These are phyloP conservation scores for Silurus meridionalis DNA, from an alignment of 2,113 vertebrate species.

Conservation along the genomic window DNA sequence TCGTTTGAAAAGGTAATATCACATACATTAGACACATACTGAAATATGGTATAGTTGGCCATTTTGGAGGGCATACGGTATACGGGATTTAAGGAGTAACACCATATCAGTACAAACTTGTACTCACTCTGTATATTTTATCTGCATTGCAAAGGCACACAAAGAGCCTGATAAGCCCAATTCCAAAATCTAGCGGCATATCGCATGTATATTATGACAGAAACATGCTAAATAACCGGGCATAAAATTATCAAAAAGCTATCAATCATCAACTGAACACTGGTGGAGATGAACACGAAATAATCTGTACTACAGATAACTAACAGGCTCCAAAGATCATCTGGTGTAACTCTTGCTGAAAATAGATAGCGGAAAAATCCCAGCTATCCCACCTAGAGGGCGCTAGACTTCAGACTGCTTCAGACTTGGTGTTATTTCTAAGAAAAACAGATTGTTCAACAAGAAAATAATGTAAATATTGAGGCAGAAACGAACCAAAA, in stretches of 20 bases:
- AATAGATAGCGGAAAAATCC: not conserved
- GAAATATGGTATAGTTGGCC: not conserved
- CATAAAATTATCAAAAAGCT: not conserved
- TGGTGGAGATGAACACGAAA: not conserved
- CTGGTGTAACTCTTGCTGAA: not conserved
- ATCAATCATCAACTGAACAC: not conserved
- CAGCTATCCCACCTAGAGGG: not conserved
- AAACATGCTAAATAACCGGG: not conserved
- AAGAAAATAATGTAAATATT: not conserved
- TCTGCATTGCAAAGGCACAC: not conserved
- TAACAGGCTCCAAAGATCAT: not conserved
- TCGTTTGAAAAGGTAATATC: not conserved
- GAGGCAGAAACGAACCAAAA: slow-evolving; percentile 83
- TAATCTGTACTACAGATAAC: not conserved
- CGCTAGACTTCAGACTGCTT: not conserved
- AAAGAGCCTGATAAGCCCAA: not conserved
- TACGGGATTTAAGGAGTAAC: not conserved
- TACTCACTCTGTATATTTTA: not conserved
- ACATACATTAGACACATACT: not conserved
- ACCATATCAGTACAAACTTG: not conserved
- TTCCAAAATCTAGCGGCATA: not conserved
- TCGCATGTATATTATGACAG: not conserved
- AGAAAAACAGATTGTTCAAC: not conserved
- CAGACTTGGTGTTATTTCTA: not conserved
- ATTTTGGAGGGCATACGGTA: not conserved